Evolutionary conservation across 2,797 vertebrate genomes (phyloP).

Genomic region (Macroramphosus scolopax): DNA sequence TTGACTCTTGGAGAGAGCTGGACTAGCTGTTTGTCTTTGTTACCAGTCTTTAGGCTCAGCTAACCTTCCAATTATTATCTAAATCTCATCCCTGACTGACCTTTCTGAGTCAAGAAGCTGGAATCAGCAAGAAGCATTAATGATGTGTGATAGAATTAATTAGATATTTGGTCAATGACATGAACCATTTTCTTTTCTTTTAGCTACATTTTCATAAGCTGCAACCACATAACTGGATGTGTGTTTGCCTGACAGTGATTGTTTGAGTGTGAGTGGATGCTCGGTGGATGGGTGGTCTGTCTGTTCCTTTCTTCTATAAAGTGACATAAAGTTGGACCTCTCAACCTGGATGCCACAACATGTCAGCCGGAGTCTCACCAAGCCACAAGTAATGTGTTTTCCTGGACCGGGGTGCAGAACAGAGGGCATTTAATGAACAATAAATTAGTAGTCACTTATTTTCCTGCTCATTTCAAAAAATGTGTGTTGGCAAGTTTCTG

Average conservation of each 20-base stretch:
- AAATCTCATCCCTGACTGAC: too few relatives aligned
- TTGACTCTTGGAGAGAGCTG: too few relatives aligned
- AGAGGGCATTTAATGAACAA: slow-evolving; percentile 49
- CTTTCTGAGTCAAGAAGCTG: too few relatives aligned
- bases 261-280: not conserved
- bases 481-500: slow-evolving; percentile 18
- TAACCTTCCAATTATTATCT: too few relatives aligned
- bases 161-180: too few relatives aligned
- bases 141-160: too few relatives aligned
- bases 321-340: slow-evolving; percentile 33
- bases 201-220: too few relatives aligned
- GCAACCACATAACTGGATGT: too few relatives aligned
- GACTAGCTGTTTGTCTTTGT: too few relatives aligned
- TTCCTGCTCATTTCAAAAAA: slow-evolving; percentile 32
- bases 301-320: slow-evolving; percentile 24
- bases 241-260: not conserved
- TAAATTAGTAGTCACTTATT: slow-evolving; percentile 44
- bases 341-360: slow-evolving; percentile 28
- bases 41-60: too few relatives aligned
- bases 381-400: slow-evolving; percentile 49
- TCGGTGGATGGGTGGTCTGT: slow-evolving; percentile 48
- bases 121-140: too few relatives aligned
- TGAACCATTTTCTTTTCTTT: too few relatives aligned
- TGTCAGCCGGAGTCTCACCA: slow-evolving; percentile 52
- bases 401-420: slow-evolving; percentile 28